These are phyloP conservation scores for Champsocephalus gunnari DNA, from an alignment of 2,797 vertebrate genomes.

Conservation along the genomic window DNA sequence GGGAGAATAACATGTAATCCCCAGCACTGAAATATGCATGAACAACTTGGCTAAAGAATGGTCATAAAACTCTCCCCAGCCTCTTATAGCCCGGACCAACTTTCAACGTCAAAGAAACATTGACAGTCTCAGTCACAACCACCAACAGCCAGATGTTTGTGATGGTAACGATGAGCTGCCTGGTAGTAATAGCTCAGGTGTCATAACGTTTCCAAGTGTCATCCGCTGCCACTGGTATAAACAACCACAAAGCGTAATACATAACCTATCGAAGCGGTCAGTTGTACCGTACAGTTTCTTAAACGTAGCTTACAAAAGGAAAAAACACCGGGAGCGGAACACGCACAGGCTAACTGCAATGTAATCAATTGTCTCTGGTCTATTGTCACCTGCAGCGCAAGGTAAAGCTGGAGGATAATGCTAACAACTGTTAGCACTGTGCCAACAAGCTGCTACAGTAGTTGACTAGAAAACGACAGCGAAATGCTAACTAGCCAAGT, in stretches of 20 bases:
- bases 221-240: neutral
- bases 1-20: constrained; percentile 53
- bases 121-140: neutral
- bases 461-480: constrained; percentile 7
- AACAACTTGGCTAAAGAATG: constrained; percentile 36
- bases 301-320: neutral
- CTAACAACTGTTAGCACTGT: constrained; percentile 21
- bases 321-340: neutral
- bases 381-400: constrained; percentile 28
- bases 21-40: constrained; percentile 74
- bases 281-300: neutral
- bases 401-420: constrained; percentile 28
- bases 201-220: constrained; percentile 13
- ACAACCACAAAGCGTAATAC: neutral
- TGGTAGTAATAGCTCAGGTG: constrained; percentile 27
- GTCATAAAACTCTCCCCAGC: constrained; percentile 26
- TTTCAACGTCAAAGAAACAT: neutral
- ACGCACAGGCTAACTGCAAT: constrained; percentile 12
- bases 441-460: constrained; percentile 13
- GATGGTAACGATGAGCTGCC: neutral
- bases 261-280: neutral
- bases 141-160: constrained; percentile 3
- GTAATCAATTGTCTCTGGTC: constrained; percentile 1
- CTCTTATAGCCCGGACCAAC: neutral
- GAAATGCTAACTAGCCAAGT: constrained; percentile 52